Evolutionary conservation across 2,888 invertebrate genomes (phyloP).

Genomic region (Sisyra terminalis): DNA sequence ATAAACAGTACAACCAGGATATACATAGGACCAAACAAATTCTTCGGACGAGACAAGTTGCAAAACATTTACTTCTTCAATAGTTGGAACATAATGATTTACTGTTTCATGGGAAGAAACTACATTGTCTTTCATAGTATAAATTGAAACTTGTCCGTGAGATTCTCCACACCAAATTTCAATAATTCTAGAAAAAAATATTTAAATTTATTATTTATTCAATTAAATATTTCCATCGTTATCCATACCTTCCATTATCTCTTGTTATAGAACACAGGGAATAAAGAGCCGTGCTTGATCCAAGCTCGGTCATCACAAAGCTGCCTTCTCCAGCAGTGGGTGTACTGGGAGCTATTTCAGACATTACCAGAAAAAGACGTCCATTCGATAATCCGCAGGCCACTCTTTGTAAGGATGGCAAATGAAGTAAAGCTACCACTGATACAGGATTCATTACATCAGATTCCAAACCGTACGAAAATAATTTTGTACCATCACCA

Average conservation of each 20-base stretch:
- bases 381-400: slow-evolving; percentile 70
- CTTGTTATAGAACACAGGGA: slow-evolving; percentile 44
- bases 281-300: slow-evolving; percentile 48
- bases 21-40: slow-evolving; percentile 63
- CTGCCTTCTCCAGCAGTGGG: slow-evolving; percentile 52
- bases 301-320: slow-evolving; percentile 63
- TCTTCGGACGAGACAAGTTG: slow-evolving; percentile 48
- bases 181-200: slow-evolving; percentile 27
- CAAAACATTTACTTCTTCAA: slow-evolving; percentile 47
- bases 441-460: slow-evolving; percentile 43
- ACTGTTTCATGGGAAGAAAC: slow-evolving; percentile 58
- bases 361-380: slow-evolving; percentile 54
- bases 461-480: slow-evolving; percentile 50
- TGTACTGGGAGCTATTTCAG: slow-evolving; percentile 37
- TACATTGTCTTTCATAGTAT: slow-evolving; percentile 50
- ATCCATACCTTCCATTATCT: slow-evolving; percentile 21
- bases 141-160: slow-evolving; percentile 62
- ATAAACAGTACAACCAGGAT: slow-evolving; percentile 77
- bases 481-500: slow-evolving; percentile 36
- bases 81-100: slow-evolving; percentile 39
- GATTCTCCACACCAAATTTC: slow-evolving; percentile 85
- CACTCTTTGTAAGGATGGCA: slow-evolving; percentile 52
- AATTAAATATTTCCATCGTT: too few relatives aligned
- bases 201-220: too few relatives aligned
- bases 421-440: slow-evolving; percentile 48